Evolutionary conservation across 2,797 vertebrate species (phyloP), one percentile per base, ranked within the genome.

Genomic region (Characodon lateralis): DNA sequence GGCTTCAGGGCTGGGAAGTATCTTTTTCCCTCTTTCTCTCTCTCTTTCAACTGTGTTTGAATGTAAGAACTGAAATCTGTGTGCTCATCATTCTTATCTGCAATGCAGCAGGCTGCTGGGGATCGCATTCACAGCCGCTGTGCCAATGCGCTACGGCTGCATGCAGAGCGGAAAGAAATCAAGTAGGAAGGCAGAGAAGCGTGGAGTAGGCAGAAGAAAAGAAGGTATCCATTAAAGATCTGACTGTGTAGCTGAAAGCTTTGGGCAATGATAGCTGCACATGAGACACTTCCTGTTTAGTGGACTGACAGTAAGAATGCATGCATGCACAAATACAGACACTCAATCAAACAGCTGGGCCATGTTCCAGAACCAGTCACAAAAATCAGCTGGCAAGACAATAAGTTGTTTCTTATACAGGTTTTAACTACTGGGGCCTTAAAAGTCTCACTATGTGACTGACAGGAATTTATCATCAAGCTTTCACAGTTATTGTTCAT

Each of bases 91-190:
- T 86, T 85, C 85, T 83, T 89, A 93, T 94, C 94, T 95, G 94
- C 94, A 95, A 93, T 94, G 95, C 94, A 95, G 93, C 92, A 95
- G 90, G 88, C 89, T 91, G 89, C 91, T 51, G 81, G 83, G 81
- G 88, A 92, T 92, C 90, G 80, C 87, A 84, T 89, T 88, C 85
- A 81, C 74, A 70, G 89, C 24, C 86, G 82, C 90, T 88, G 86
- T 86, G 92, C 87, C 88, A 85, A 80, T 87, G 89, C 72, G 84
- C 87, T 86, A 75, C 79, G 83, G 69, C 81, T 81, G 76, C 79
- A 84, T 31, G 2, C 70, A 55, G 46, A 70, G 81, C 63, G 80
- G 61, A 71, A 77, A 73, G 51, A 83, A 80, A 85, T 58, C 81
- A 76, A 80, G 58, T 39, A 70, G 75, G 77, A 48, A 75, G 71